Base-by-base conservation (phyloP, 1,140 invertebrate genomes). In the Papilio dardanus region DNA sequence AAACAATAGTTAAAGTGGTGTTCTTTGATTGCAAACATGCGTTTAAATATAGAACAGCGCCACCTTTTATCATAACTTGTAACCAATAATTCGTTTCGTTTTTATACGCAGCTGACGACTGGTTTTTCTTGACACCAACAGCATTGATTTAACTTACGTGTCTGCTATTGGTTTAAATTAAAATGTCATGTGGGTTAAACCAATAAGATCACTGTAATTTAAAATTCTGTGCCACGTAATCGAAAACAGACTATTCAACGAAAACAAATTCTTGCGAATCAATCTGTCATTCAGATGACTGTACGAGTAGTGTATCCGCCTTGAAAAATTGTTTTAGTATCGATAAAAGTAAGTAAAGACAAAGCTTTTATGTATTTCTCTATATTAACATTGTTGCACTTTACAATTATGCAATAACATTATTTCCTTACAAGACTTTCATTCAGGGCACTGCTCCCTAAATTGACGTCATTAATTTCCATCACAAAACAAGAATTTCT, bases 201-300 rank as follows among this genome's bases (percentile, higher is more conserved):
- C 82, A 85, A 82, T 82, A 24, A 65, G 14, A 74, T 69, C 6
- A 40, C 8, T 46, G 7, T 14, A 62, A 74, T 74, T 74, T 71
- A 31, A 19, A 37, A 66, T 75, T n/a, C 37, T 75, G 21, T 79
- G 81, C 83, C 82, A 86, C 86, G 85, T 86, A 83, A 84, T 74
- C 71, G 84, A 84, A 76, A 86, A 83, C 79, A 73, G 42, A 54
- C 65, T 33, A 30, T 76, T 65, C 80, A 86, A 80, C 71, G 83
- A 86, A 90, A 91, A 89, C 88, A 86, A 88, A 86, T 88, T 91
- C 80, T 83, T 81, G 81, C 80, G 78, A 80, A 77, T 80, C 78
- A 83, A 89, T 83, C 87, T 90, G 90, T 92, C 90, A 92, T 86
- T 86, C 82, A 89, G 83, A 89, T 92, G 89, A 90, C 87, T 91